phyloP scores from a whole-genome alignment of 2,888 invertebrate genomes.

The Physocephala rufipes region DNA sequence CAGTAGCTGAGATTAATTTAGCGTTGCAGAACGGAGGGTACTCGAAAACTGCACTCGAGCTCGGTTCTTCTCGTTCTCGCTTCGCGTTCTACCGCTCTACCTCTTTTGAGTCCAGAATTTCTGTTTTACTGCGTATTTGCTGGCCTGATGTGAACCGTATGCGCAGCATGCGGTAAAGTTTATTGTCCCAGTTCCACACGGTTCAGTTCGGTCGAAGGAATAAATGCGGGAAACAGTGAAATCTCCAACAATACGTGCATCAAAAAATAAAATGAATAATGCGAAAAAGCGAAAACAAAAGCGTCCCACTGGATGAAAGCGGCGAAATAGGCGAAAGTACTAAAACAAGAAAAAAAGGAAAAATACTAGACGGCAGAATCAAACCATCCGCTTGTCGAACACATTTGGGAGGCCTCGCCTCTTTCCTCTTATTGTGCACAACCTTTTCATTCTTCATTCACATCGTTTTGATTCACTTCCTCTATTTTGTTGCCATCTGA shows the following conservation, averaged over 20 bases:
- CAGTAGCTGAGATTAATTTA: constrained; percentile 20
- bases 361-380: background rate
- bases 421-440: background rate
- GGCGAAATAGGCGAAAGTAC: background rate
- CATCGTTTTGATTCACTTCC: background rate
- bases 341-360: background rate
- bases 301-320: background rate
- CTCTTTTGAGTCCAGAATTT: constrained; percentile 5
- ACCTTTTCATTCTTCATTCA: background rate
- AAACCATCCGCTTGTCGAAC: background rate
- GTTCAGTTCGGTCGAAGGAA: constrained; percentile 9
- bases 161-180: constrained; percentile 11
- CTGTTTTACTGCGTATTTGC: background rate
- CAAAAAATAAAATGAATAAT: background rate
- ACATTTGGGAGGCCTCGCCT: background rate
- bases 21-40: constrained; percentile 19
- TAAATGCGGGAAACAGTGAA: background rate
- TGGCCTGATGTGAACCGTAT: constrained; percentile 3
- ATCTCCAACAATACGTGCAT: background rate
- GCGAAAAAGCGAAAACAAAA: background rate
- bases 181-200: constrained; percentile 21
- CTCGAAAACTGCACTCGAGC: constrained; percentile 4
- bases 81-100: background rate
- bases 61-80: background rate
- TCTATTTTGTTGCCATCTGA: background rate